Conservation (phyloP, 2,797 vertebrate species). For the Euphonia xanthogaster region DNA sequence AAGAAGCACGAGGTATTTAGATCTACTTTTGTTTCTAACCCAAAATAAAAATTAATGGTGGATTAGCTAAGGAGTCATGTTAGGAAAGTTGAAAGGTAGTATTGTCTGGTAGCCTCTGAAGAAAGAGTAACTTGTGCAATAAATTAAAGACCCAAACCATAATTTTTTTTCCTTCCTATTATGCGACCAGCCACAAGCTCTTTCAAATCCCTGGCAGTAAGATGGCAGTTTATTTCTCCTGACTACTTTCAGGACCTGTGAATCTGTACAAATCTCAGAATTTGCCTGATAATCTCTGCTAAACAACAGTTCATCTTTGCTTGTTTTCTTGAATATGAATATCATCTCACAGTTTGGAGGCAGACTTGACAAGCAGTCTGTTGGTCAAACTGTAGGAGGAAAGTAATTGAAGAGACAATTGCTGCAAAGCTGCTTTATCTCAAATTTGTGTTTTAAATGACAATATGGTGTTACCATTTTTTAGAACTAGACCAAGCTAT, state of each 20-base stretch:
- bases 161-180: background rate
- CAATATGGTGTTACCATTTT: background rate
- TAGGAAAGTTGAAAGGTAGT: background rate
- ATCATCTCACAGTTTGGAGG: background rate
- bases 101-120: background rate
- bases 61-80: background rate
- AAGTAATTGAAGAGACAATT: conserved; percentile 4
- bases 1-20: background rate
- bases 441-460: background rate
- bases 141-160: background rate
- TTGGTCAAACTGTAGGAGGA: conserved; percentile 16
- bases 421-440: conserved; percentile 9
- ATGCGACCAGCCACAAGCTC: background rate
- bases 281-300: background rate
- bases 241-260: background rate
- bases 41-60: background rate
- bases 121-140: background rate
- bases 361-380: background rate
- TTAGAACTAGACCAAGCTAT: background rate
- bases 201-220: background rate
- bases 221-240: background rate
- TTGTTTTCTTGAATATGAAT: background rate
- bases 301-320: background rate
- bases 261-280: background rate
- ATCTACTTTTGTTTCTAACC: background rate